Conservation (phyloP, 2,797 vertebrate species). For the Sparidentex hasta region DNA sequence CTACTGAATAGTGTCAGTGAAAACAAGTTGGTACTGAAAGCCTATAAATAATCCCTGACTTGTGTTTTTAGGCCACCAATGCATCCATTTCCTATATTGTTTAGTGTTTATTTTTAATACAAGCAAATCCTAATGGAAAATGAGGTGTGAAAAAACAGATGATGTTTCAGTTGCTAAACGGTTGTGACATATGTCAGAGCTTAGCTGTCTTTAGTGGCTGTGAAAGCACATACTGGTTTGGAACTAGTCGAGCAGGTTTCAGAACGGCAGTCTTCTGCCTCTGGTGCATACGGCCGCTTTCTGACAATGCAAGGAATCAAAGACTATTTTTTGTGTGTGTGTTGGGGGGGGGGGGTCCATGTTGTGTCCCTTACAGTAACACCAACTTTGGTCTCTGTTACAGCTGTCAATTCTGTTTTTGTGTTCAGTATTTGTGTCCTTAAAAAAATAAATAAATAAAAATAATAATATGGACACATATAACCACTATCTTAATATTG, state of each 20-base stretch:
- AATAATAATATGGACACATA: too few species aligned
- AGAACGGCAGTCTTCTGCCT: not conserved
- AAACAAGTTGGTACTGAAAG: not conserved
- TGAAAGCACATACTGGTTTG: slow-evolving; percentile 26
- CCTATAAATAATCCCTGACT: not conserved
- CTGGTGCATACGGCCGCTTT: not conserved
- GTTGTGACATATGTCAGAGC: slow-evolving; percentile 7
- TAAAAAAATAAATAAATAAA: not conserved
- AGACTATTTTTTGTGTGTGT: not conserved
- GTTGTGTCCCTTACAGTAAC: not conserved
- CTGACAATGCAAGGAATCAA: not conserved
- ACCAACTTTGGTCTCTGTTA: not conserved
- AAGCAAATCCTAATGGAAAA: not conserved
- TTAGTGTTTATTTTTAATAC: not conserved
- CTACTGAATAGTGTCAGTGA: not conserved
- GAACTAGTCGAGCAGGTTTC: slow-evolving; percentile 53
- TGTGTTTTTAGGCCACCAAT: not conserved
- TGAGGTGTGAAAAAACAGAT: not conserved
- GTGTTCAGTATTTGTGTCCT: not conserved
- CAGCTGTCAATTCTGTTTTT: not conserved
- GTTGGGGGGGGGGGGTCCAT: not conserved
- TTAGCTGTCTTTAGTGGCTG: slow-evolving; percentile 9
- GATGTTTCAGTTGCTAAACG: not conserved
- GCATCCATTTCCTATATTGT: not conserved
- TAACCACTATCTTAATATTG: not conserved